phyloP scores from a whole-genome alignment of 2,113 vertebrate genomes.

The Pelmatolapia mariae region DNA sequence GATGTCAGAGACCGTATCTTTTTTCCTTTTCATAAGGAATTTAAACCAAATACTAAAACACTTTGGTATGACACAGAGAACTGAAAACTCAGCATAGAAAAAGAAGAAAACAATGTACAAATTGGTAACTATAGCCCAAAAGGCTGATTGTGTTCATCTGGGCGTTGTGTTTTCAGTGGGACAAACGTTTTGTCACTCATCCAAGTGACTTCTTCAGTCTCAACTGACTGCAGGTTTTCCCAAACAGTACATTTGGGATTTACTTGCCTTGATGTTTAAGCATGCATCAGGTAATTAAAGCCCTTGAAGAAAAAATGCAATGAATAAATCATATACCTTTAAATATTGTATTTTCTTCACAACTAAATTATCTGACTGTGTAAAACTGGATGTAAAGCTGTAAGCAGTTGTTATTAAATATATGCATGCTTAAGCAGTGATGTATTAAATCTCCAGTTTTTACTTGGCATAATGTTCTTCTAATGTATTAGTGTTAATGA shows the following conservation, averaged over 20 bases:
- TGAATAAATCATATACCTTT: background rate
- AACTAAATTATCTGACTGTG: accelerated
- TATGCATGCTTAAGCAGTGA: background rate
- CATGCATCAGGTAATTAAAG: background rate
- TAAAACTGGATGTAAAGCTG: background rate
- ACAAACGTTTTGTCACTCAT: background rate
- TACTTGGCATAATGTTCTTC: no score
- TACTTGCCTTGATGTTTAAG: background rate
- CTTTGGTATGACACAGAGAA: accelerated
- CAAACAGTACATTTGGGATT: background rate
- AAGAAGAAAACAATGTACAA: background rate
- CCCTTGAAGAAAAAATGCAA: background rate
- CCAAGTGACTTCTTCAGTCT: background rate
- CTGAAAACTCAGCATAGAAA: background rate
- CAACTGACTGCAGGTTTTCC: no score
- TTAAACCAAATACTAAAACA: background rate
- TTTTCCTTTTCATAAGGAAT: background rate
- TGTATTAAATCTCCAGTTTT: no score
- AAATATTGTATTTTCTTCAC: background rate
- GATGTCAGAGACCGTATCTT: background rate
- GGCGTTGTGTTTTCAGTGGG: accelerated
- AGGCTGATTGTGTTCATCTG: background rate
- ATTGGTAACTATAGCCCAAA: background rate
- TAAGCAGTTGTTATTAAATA: background rate
- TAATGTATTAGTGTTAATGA: no score